A percentile compares a stretch with the other conserved stretches of the same genome.
phyloP scores from a whole-genome alignment of 2,797 vertebrate genomes.

The Epinephelus malabaricus region DNA sequence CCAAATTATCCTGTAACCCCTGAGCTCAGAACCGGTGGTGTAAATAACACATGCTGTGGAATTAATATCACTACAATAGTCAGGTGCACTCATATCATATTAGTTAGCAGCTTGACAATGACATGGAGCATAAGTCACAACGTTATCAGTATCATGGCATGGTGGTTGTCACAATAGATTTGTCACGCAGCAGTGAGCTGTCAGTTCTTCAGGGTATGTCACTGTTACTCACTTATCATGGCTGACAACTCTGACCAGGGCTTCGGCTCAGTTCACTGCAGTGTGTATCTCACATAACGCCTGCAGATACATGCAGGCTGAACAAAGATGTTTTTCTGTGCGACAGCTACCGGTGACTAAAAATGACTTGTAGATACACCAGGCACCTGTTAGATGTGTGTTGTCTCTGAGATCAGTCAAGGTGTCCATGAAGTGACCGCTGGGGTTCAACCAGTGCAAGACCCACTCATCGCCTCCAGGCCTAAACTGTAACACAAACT shows the following conservation, averaged over 20 bases:
- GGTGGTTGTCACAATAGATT: slow-evolving; percentile 72
- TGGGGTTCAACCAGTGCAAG: neutral
- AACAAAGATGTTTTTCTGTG: slow-evolving; percentile 9
- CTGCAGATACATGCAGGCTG: slow-evolving; percentile 26
- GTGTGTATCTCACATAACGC: slow-evolving; percentile 5
- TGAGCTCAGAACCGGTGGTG: neutral
- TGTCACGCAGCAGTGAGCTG: slow-evolving; percentile 65
- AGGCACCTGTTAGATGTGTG: slow-evolving; percentile 31
- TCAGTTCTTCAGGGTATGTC: slow-evolving; percentile 65
- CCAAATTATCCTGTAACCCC: neutral
- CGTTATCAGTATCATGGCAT: slow-evolving; percentile 59
- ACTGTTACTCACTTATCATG: slow-evolving; percentile 61
- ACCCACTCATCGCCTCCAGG: neutral
- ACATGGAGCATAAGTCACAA: slow-evolving; percentile 72
- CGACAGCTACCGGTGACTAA: slow-evolving; percentile 34
- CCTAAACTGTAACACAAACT: neutral
- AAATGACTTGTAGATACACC: slow-evolving; percentile 41
- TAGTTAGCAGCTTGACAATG: slow-evolving; percentile 52
- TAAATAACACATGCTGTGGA: neutral
- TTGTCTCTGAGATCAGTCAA: slow-evolving; percentile 11
- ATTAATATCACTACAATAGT: slow-evolving; percentile 29
- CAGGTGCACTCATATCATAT: slow-evolving; percentile 52
- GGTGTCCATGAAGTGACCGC: slow-evolving; percentile 3
- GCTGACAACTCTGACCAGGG: slow-evolving; percentile 74
- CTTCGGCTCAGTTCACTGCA: slow-evolving; percentile 44